These are phyloP conservation scores for Ailuropoda melanoleuca DNA, from an alignment of 2,113 vertebrate genomes.

Conservation along the genomic window DNA sequence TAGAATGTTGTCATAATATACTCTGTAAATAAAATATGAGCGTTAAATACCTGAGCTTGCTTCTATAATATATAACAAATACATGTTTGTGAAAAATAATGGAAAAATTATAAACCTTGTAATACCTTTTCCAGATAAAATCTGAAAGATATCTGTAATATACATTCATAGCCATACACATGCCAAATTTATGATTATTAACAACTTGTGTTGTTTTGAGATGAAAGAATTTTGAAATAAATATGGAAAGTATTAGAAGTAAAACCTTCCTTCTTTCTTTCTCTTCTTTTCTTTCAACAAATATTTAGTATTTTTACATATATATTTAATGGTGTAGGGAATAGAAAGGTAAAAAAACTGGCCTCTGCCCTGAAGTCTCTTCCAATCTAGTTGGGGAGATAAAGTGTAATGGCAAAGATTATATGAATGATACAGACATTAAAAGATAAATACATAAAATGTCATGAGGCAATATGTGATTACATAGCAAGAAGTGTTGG, in stretches of 20 bases:
- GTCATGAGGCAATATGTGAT: not conserved
- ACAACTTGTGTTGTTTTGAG: not conserved
- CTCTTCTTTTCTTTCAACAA: conserved; percentile 1
- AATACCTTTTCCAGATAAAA: conserved; percentile 2
- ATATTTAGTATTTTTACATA: not conserved
- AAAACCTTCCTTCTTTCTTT: not conserved
- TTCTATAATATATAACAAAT: not conserved
- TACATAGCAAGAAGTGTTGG: not conserved
- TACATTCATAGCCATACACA: not conserved
- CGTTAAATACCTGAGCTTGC: not conserved
- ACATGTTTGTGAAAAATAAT: not conserved
- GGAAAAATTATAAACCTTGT: not conserved
- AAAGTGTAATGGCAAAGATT: not conserved
- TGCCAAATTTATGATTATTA: not conserved
- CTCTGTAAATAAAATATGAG: not conserved
- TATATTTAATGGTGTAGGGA: not conserved
- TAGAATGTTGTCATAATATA: not conserved
- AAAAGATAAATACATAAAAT: not conserved
- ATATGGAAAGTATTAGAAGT: not conserved
- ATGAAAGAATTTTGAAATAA: not conserved
- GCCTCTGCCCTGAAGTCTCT: not conserved
- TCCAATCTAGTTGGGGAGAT: not conserved
- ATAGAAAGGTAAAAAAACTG: not conserved
- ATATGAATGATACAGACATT: not conserved
- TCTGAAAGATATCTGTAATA: not conserved